phyloP scores from a whole-genome alignment of 1,140 invertebrate species.

The Drosophila teissieri region DNA sequence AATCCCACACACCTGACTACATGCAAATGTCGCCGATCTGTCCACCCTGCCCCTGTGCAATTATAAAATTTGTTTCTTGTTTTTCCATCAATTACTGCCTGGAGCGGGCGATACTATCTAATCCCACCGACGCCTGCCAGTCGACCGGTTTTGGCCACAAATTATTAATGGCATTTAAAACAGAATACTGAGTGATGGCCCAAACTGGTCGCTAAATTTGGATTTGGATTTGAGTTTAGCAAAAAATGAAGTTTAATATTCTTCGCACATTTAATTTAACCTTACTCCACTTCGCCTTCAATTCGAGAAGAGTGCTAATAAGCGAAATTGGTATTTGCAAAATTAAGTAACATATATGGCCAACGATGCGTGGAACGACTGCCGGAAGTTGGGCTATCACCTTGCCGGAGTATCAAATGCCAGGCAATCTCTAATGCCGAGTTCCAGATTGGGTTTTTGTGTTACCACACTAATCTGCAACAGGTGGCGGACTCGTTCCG shows the following conservation, averaged over 20 bases:
- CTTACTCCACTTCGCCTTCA: constrained; percentile 20
- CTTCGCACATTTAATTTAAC: constrained; percentile 16
- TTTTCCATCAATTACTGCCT: constrained; percentile 39
- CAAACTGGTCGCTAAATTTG: constrained; percentile 15
- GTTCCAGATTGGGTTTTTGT: constrained; percentile 10
- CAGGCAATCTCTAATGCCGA: constrained; percentile 23
- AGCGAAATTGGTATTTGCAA: background rate
- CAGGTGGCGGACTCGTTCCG: constrained; percentile 23
- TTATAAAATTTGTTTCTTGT: constrained; percentile 25
- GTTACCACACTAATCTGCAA: constrained; percentile 25
- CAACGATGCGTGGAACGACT: constrained; percentile 1
- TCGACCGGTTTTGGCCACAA: constrained; percentile 29
- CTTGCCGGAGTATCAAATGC: background rate
- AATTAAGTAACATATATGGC: constrained; percentile 1
- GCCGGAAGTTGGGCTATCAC: constrained; percentile 15
- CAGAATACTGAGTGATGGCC: constrained; percentile 5
- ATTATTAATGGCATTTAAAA: constrained; percentile 40
- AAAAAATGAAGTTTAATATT: constrained; percentile 1
- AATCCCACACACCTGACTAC: constrained; percentile 12
- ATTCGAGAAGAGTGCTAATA: constrained; percentile 23
- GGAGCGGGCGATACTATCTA: constrained; percentile 21
- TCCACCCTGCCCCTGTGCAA: constrained; percentile 32
- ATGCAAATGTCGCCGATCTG: constrained; percentile 10
- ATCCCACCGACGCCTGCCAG: constrained; percentile 33
- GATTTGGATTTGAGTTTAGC: background rate